Base-by-base conservation (phyloP, 2,888 invertebrate genomes). In the Petrophora chlorosata region DNA sequence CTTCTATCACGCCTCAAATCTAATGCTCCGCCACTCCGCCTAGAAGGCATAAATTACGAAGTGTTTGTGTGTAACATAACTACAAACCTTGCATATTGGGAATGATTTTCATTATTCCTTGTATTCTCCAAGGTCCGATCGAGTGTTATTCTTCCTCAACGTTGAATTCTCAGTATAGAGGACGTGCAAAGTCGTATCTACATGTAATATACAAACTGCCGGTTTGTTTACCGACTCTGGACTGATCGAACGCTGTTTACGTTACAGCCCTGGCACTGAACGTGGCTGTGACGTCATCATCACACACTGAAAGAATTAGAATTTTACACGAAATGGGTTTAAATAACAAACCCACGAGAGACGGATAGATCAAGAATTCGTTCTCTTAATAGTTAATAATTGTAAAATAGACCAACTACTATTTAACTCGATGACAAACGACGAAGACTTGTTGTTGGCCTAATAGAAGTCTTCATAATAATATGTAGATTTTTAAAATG, bases 251-350 rank as follows among this genome's bases (percentile, higher is more conserved):
- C 62, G 54, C 54, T 73, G 78, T 73, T 76, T 76, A 79, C 79
- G 73, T 70, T 68, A 63, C 59, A 5, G 61, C 83, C 84, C 82
- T 84, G 83, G 83, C 83, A 82, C 73, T 83, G 82, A 77, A 66
- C 73, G 68, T 44, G 60, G 62, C 45, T 51, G 66, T 81, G 82
- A 82, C 82, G 82, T 82, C 81, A 81, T 35, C 45, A 59, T 63
- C 63, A 63, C 72, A 67, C 25, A 5, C 36, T 32, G 22, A n/a
- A 22, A n/a, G 10, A 15, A 16, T 32, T 25, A 30, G 17, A n/a
- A 23, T 38, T 25, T 23, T 23, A 5, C 10, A 17, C 2, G 8
- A 32, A 30, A 2, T 30, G 3, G 2, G 3, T 26, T 33, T 0
- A 25, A 33, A 42, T n/a, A n/a, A n/a, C n/a, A n/a, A n/a, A n/a